Percentiles rank a stretch among this genome's conserved stretches.
These are phyloP conservation scores for Dendrolimus punctatus DNA, from an alignment of 1,140 invertebrate genomes.

Conservation along the genomic window DNA sequence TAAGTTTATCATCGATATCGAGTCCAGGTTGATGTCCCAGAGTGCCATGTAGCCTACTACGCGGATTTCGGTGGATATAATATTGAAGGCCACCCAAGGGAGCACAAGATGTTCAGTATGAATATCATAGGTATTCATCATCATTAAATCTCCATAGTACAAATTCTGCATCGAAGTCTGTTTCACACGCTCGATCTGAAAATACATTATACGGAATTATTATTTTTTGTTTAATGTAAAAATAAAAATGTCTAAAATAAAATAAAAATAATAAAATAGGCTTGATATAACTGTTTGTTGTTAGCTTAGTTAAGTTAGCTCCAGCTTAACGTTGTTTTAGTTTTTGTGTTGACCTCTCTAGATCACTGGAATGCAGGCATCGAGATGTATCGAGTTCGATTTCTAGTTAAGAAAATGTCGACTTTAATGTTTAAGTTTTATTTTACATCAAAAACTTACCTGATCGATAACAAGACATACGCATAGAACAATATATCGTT, in stretches of 20 bases:
- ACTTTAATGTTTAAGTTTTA: too few relatives aligned
- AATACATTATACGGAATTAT: slow-evolving; percentile 37
- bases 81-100: slow-evolving; percentile 96
- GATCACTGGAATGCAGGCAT: too few relatives aligned
- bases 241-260: background rate
- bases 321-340: too few relatives aligned
- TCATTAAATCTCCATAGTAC: slow-evolving; percentile 90
- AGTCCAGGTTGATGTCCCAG: slow-evolving; percentile 96
- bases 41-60: slow-evolving; percentile 97
- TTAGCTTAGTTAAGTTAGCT: too few relatives aligned
- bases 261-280: background rate
- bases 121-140: slow-evolving; percentile 99
- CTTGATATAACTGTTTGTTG: too few relatives aligned
- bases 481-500: slow-evolving; percentile 90
- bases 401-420: too few relatives aligned
- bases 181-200: slow-evolving; percentile 92
- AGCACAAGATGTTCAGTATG: slow-evolving; percentile 94
- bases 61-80: slow-evolving; percentile 96
- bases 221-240: too few relatives aligned
- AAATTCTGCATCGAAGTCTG: slow-evolving; percentile 95
- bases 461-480: slow-evolving; percentile 83
- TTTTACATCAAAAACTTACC: too few relatives aligned
- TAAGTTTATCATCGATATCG: slow-evolving; percentile 98
- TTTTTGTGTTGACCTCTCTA: too few relatives aligned
- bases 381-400: too few relatives aligned